Conservation (phyloP, 1,140 invertebrate genomes). For the Dryas iulia region DNA sequence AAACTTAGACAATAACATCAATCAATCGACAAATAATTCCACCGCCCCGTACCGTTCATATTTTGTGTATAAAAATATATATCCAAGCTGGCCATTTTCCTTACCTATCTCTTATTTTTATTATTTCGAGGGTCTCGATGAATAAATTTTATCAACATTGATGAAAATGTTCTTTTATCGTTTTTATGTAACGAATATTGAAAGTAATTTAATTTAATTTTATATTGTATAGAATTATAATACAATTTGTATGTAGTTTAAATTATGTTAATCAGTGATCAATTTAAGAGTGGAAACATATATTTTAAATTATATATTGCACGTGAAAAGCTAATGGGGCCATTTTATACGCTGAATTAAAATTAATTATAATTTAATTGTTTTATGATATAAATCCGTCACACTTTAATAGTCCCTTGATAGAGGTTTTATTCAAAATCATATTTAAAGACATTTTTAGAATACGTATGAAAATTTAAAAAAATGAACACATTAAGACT, state of each 20-base stretch:
- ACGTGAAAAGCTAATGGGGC: neutral
- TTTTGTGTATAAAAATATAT: neutral
- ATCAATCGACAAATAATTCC: neutral
- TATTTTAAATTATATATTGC: neutral
- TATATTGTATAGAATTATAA: neutral
- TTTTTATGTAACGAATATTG: conserved; percentile 9
- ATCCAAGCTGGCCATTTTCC: neutral
- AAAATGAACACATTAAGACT: no score
- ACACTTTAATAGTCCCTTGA: no score
- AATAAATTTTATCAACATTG: conserved; percentile 23
- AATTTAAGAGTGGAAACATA: neutral
- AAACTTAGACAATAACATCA: no score
- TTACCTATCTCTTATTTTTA: conserved; percentile 14
- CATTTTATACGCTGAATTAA: no score
- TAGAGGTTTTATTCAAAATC: no score
- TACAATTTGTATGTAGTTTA: neutral
- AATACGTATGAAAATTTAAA: no score
- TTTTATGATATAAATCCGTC: no score
- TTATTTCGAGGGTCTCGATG: conserved; percentile 15
- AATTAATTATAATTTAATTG: no score
- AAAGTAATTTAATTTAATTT: neutral
- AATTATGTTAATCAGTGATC: neutral
- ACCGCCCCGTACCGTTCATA: neutral
- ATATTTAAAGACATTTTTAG: no score
- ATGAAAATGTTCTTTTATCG: conserved; percentile 8